Evolutionary conservation across 2,797 vertebrate species (phyloP).

Genomic region (Anomalospiza imberbis): DNA sequence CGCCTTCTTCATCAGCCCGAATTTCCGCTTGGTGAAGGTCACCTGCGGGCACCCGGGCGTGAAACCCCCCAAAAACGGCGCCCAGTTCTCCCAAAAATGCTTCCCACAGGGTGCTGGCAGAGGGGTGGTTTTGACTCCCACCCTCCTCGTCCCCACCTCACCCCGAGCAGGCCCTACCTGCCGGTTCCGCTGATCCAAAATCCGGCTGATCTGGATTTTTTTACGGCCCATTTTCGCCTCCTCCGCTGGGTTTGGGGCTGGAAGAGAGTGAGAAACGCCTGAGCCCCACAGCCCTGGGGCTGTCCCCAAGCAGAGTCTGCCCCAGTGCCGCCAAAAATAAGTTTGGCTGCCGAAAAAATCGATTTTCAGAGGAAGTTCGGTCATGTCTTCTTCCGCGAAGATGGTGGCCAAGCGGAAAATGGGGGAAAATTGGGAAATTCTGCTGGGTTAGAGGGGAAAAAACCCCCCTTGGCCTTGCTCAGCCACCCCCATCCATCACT

Average conservation of each 20-base stretch:
- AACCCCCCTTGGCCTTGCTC: not conserved
- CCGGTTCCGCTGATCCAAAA: conserved; percentile 91
- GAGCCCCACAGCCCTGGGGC: not conserved
- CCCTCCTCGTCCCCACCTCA: not conserved
- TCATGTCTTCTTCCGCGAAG: not conserved
- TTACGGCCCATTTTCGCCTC: conserved; percentile 86
- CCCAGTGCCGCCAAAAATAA: not conserved
- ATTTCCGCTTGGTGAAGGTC: conserved; percentile 76
- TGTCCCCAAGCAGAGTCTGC: not conserved
- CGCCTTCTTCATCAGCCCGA: conserved; percentile 97
- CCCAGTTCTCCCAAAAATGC: fast-evolving
- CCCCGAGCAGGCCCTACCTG: conserved; percentile 72
- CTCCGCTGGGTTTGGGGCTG: not conserved
- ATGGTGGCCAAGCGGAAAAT: not conserved
- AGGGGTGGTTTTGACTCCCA: not conserved
- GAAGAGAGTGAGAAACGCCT: not conserved
- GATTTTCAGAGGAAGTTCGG: fast-evolving
- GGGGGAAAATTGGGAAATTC: not conserved
- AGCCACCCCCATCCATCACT: fast-evolving
- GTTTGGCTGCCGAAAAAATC: not conserved
- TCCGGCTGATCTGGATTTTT: conserved; percentile 96
- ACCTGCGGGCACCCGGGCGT: fast-evolving
- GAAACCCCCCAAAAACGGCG: not conserved
- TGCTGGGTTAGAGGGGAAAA: not conserved
- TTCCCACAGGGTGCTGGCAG: fast-evolving